Evolutionary conservation across 2,113 vertebrate species (phyloP).

Genomic region (Sitta europaea): DNA sequence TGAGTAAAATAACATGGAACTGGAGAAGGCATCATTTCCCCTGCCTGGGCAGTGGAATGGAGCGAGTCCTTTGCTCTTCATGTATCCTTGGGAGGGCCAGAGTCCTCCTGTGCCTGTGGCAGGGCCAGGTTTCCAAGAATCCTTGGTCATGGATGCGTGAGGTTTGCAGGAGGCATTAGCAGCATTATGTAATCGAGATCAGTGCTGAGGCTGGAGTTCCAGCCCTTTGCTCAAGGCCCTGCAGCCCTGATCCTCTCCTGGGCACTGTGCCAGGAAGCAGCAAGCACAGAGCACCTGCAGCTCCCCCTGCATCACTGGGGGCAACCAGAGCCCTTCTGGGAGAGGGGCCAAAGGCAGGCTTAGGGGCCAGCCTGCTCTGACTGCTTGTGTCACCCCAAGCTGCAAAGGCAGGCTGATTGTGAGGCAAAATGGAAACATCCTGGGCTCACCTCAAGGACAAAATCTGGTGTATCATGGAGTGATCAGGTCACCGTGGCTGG

Average conservation of each 20-base stretch:
- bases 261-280: rapidly evolving
- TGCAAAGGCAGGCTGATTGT: not conserved
- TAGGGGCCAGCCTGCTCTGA: not conserved
- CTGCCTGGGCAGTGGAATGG: not conserved
- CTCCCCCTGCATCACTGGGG: rapidly evolving
- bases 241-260: rapidly evolving
- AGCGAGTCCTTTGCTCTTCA: rapidly evolving
- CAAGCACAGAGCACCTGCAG: rapidly evolving
- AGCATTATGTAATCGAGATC: not conserved
- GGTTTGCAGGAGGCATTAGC: not conserved
- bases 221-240: not conserved
- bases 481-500: not conserved
- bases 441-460: not conserved
- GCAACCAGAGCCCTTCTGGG: not conserved
- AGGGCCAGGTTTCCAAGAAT: not conserved
- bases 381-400: not conserved
- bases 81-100: not conserved
- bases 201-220: not conserved
- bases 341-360: not conserved
- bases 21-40: not conserved
- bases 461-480: rapidly evolving
- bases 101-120: not conserved
- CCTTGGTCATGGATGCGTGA: not conserved
- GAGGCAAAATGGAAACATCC: not conserved
- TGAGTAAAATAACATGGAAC: not conserved